Percentiles rank a stretch among this genome's conserved stretches.
Evolutionary conservation across 2,113 vertebrate genomes (phyloP).

Genomic region (Lathamus discolor): DNA sequence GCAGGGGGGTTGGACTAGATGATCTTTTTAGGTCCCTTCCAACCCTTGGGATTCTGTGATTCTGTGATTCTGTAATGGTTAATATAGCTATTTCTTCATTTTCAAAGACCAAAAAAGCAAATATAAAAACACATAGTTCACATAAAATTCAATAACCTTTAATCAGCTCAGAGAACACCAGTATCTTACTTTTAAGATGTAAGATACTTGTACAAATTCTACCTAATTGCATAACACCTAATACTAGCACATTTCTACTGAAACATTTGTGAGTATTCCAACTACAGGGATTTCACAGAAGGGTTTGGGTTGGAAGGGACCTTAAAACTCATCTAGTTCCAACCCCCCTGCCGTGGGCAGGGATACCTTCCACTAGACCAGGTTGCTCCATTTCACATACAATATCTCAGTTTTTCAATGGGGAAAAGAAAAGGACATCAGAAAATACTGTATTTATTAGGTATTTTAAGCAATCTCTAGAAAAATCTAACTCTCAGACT

Average conservation of each 20-base stretch:
- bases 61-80: too few relatives aligned
- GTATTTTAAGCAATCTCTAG: neutral
- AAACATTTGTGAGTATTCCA: neutral
- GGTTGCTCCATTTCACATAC: neutral
- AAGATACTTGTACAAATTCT: neutral
- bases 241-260: neutral
- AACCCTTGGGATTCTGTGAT: too few relatives aligned
- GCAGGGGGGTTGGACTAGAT: too few relatives aligned
- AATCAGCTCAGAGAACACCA: neutral
- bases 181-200: neutral
- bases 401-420: neutral
- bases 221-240: neutral
- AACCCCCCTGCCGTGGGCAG: neutral
- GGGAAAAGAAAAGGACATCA: neutral
- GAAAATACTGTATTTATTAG: neutral
- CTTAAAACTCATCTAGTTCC: neutral
- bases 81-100: neutral
- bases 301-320: neutral
- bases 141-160: neutral
- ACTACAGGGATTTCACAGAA: neutral
- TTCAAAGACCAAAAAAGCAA: neutral
- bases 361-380: neutral
- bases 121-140: neutral
- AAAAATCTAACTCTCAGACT: neutral
- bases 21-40: too few relatives aligned